phyloP scores from a whole-genome alignment of 2,113 vertebrate genomes.

The Salvelinus namaycush region DNA sequence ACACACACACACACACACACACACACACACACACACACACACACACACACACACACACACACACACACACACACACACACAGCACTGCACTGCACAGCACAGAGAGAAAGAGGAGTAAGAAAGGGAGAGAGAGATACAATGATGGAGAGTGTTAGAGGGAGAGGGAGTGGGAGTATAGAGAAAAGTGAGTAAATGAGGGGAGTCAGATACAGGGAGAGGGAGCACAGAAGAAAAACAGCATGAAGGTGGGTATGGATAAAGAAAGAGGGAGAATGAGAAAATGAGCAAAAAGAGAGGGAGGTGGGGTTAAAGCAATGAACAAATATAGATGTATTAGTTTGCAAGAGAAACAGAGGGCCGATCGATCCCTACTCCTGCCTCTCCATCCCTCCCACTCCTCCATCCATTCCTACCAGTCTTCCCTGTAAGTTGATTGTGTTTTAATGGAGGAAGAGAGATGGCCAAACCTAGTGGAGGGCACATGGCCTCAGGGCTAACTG shows the following conservation, averaged over 20 bases:
- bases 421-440: background rate
- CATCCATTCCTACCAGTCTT: background rate
- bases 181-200: background rate
- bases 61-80: background rate
- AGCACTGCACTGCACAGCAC: background rate
- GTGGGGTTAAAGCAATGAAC: no score
- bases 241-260: background rate
- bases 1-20: no score
- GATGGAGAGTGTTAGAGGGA: background rate
- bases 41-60: conserved; percentile 1
- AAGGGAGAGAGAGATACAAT: background rate
- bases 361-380: background rate
- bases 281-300: background rate
- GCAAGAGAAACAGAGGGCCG: background rate
- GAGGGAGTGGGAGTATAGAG: background rate
- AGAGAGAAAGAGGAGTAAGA: background rate
- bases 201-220: no score
- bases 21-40: background rate
- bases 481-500: background rate
- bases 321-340: background rate
- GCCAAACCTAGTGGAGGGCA: background rate
- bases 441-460: conserved; percentile 4
- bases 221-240: background rate
- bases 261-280: background rate
- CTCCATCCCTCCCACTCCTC: background rate